A percentile compares a stretch with the other conserved stretches of the same genome.
phyloP scores from a whole-genome alignment of 2,888 invertebrate genomes.

The Cephus runcator region DNA sequence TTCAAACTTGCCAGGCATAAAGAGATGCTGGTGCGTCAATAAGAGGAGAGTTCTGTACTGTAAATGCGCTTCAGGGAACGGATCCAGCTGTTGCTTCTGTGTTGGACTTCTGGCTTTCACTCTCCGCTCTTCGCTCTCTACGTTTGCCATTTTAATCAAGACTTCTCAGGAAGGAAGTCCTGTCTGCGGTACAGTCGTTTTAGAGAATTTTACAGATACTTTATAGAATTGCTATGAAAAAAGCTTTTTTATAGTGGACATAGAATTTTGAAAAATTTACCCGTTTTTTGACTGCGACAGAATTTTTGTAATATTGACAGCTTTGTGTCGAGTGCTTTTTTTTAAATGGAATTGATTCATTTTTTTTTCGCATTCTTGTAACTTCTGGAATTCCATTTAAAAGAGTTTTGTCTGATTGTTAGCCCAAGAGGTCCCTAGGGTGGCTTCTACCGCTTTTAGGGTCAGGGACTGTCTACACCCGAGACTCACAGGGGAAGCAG shows the following conservation, averaged over 20 bases:
- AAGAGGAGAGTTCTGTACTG: conserved; percentile 63
- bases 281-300: not conserved
- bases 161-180: conserved; percentile 59
- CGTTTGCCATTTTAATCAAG: conserved; percentile 65
- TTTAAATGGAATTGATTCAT: not conserved
- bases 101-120: conserved; percentile 47
- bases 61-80: conserved; percentile 65
- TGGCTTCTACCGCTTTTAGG: conserved; percentile 20
- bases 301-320: not conserved
- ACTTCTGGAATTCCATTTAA: not conserved
- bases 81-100: conserved; percentile 64
- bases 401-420: not conserved
- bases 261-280: not conserved
- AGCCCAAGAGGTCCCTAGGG: conserved; percentile 9
- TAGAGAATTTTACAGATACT: not conserved
- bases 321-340: not conserved
- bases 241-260: not conserved
- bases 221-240: not conserved
- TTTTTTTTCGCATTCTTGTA: not conserved
- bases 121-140: conserved; percentile 24
- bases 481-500: conserved; percentile 51
- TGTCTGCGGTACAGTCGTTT: conserved; percentile 47
- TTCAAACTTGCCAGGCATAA: conserved; percentile 46
- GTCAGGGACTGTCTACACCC: conserved; percentile 34
- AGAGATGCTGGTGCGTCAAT: conserved; percentile 52